Conservation (phyloP, 2,797 vertebrate species). For the Microctenopoma lineatum region DNA sequence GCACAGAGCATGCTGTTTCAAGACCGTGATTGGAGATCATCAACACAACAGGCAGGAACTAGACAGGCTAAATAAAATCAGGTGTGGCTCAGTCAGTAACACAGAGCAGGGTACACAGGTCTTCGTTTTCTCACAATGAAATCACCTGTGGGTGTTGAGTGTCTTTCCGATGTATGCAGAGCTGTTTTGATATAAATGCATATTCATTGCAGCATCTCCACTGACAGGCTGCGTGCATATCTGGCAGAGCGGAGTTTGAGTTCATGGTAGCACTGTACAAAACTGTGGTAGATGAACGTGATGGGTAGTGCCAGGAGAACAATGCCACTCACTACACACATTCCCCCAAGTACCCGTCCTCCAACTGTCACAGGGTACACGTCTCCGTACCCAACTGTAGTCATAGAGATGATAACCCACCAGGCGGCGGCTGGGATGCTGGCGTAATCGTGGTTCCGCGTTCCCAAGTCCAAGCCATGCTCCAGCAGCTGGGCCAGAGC, state of each 20-base stretch:
- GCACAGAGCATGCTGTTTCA: conserved; percentile 33
- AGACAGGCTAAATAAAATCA: conserved; percentile 44
- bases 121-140: conserved; percentile 23
- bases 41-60: conserved; percentile 27
- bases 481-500: conserved; percentile 97
- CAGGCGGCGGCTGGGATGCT: conserved; percentile 98
- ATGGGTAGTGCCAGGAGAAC: conserved; percentile 97
- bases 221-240: conserved; percentile 89
- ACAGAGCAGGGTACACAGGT: conserved; percentile 11
- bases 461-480: conserved; percentile 93
- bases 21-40: conserved; percentile 31
- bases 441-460: conserved; percentile 93
- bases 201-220: conserved; percentile 88
- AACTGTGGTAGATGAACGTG: conserved; percentile 99
- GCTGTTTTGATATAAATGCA: conserved; percentile 30
- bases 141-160: conserved; percentile 31
- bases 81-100: conserved; percentile 40
- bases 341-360: conserved; percentile 95
- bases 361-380: conserved; percentile 97
- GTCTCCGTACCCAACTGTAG: conserved; percentile 98
- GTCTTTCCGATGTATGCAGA: neutral
- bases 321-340: conserved; percentile 98
- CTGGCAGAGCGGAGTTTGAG: conserved; percentile 94
- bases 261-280: conserved; percentile 99
- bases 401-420: conserved; percentile 99